Evolutionary conservation across 1,140 invertebrate genomes (phyloP).

Genomic region (Eueides isabella): DNA sequence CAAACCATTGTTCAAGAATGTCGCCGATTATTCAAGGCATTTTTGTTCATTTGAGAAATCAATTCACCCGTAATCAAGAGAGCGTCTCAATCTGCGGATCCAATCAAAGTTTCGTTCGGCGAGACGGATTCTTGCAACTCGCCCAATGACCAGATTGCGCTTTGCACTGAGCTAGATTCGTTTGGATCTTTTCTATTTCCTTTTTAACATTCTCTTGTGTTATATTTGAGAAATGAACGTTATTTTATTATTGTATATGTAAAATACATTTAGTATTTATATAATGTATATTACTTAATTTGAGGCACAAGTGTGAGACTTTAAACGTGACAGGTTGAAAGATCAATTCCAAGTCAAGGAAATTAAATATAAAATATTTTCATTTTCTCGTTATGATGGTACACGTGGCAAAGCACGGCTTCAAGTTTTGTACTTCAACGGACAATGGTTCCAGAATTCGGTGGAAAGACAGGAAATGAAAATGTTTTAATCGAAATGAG

Average conservation of each 20-base stretch:
- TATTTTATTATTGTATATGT: not conserved
- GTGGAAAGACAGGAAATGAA: too few relatives aligned
- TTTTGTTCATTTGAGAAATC: slow-evolving; percentile 10
- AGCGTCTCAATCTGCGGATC: slow-evolving; percentile 27
- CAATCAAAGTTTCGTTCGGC: slow-evolving; percentile 41
- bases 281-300: too few relatives aligned
- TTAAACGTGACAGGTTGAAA: too few relatives aligned
- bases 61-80: slow-evolving; percentile 8
- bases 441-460: too few relatives aligned
- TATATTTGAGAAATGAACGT: not conserved
- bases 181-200: slow-evolving; percentile 3
- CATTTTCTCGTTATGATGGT: too few relatives aligned
- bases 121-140: slow-evolving; percentile 35
- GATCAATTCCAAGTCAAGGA: too few relatives aligned
- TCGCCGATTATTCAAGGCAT: not conserved
- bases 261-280: not conserved
- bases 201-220: not conserved
- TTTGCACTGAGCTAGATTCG: not conserved
- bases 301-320: too few relatives aligned
- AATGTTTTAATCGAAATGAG: too few relatives aligned
- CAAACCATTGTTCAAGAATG: not conserved
- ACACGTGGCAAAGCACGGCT: too few relatives aligned
- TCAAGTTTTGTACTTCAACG: too few relatives aligned
- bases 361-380: too few relatives aligned
- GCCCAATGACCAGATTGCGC: slow-evolving; percentile 21